phyloP scores from a whole-genome alignment of 2,888 invertebrate species.

The Caenorhabditis wallacei region DNA sequence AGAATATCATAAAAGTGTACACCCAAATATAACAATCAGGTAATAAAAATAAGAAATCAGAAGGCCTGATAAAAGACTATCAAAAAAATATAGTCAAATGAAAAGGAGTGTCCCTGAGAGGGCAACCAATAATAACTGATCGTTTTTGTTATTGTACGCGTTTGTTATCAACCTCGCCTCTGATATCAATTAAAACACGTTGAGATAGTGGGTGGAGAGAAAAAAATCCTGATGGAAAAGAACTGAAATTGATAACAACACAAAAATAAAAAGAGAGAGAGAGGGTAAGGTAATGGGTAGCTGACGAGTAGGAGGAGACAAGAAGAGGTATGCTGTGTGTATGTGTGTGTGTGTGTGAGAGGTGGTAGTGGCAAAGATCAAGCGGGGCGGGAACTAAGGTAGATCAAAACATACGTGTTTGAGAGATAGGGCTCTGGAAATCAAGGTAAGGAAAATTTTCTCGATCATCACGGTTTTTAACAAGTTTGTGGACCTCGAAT shows the following conservation, averaged over 20 bases:
- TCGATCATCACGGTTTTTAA: too few relatives aligned
- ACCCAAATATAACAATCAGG: background rate
- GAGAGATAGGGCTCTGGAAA: conserved; percentile 4
- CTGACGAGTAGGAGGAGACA: conserved; percentile 13
- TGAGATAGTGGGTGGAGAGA: conserved; percentile 31
- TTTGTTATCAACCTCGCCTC: conserved; percentile 44
- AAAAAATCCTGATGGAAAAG: conserved; percentile 44
- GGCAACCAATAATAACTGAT: conserved; percentile 48
- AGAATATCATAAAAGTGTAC: background rate
- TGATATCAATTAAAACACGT: conserved; percentile 53
- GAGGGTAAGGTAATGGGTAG: conserved; percentile 17
- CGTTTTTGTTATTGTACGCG: conserved; percentile 60
- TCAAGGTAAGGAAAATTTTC: background rate
- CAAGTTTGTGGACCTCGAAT: too few relatives aligned
- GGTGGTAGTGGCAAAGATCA: conserved; percentile 58
- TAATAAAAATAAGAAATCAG: background rate
- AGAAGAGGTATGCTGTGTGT: conserved; percentile 9
- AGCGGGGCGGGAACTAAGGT: conserved; percentile 15
- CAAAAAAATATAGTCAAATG: conserved; percentile 4
- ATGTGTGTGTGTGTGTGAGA: background rate
- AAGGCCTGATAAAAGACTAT: conserved; percentile 6
- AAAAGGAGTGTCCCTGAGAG: conserved; percentile 1
- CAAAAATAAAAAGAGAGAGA: conserved; percentile 18
- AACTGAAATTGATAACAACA: conserved; percentile 61
- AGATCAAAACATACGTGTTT: conserved; percentile 40